Evolutionary conservation across 2,888 invertebrate species (phyloP).

Genomic region (Scaptodrosophila latifasciaeformis): DNA sequence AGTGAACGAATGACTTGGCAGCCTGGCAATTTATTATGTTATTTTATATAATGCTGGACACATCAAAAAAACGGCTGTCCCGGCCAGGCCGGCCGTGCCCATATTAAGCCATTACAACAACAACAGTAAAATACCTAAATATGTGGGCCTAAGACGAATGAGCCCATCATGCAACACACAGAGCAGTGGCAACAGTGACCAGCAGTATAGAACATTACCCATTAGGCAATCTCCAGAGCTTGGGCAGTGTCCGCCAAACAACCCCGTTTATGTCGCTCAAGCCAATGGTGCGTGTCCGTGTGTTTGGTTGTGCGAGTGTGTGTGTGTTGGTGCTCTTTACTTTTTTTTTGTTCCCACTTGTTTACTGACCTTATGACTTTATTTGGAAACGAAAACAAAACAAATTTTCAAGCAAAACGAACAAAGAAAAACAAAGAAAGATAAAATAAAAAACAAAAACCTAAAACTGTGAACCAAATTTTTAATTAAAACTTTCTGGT

Average conservation of each 20-base stretch:
- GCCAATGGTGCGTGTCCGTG: too few relatives aligned
- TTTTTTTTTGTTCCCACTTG: too few relatives aligned
- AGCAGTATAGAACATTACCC: conserved; percentile 21
- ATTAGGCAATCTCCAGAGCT: neutral
- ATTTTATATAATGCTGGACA: conserved; percentile 31
- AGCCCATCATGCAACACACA: conserved; percentile 1
- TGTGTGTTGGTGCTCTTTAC: neutral
- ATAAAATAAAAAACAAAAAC: neutral
- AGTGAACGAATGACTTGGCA: conserved; percentile 2
- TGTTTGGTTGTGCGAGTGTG: too few relatives aligned
- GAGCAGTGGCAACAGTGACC: neutral
- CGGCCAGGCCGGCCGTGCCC: neutral
- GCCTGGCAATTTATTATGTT: conserved; percentile 31
- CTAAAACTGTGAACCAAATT: neutral
- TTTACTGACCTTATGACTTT: conserved; percentile 21
- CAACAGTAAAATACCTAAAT: neutral
- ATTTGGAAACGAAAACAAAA: neutral
- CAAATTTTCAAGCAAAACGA: neutral
- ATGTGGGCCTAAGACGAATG: conserved; percentile 29
- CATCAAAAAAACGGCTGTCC: too few relatives aligned
- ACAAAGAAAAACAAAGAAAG: neutral
- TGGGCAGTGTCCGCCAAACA: neutral
- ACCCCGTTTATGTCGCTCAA: neutral
- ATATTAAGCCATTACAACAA: neutral
- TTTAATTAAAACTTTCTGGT: too few relatives aligned